A percentile compares a stretch with the other conserved stretches of the same genome.
These are phyloP conservation scores for Hormaphis cornu DNA, from an alignment of 1,140 invertebrate genomes.

Conservation along the genomic window DNA sequence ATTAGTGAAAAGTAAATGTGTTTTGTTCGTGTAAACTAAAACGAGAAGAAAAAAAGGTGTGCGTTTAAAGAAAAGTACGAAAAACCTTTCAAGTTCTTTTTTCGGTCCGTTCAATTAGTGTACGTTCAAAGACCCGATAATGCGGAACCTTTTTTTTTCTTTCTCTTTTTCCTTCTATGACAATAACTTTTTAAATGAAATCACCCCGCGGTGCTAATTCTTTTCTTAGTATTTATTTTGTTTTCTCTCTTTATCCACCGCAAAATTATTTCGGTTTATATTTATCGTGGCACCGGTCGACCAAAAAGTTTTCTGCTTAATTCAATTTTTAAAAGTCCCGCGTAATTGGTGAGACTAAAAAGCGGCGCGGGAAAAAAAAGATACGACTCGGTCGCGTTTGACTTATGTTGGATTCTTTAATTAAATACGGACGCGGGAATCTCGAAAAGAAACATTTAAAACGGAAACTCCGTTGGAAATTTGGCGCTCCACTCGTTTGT, in stretches of 20 bases:
- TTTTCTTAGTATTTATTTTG: neutral
- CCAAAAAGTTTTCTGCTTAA: slow-evolving; percentile 28
- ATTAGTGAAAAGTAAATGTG: no score
- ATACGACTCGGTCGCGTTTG: slow-evolving; percentile 22
- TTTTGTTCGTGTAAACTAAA: no score
- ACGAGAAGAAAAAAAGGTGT: no score
- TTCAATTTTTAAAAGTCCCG: slow-evolving; percentile 5
- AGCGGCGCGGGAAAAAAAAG: slow-evolving; percentile 25
- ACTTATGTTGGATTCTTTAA: slow-evolving; percentile 29
- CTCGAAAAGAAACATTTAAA: slow-evolving; percentile 24
- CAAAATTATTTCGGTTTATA: slow-evolving; percentile 27
- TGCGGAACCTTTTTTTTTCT: neutral
- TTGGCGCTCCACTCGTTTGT: neutral
- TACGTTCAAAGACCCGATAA: neutral
- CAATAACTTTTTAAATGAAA: slow-evolving; percentile 18
- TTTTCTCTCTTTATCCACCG: neutral
- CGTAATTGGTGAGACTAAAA: slow-evolving; percentile 29
- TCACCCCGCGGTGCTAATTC: slow-evolving; percentile 13
- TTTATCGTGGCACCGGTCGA: slow-evolving; percentile 11
- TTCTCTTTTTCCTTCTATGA: neutral
- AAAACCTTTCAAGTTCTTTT: neutral
- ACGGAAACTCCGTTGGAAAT: slow-evolving; percentile 12
- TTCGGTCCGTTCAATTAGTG: neutral
- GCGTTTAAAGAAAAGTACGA: neutral
- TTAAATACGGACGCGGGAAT: slow-evolving; percentile 23